These are phyloP conservation scores for Lordiphosa fenestrarum DNA, from an alignment of 2,888 invertebrate species.

Conservation along the genomic window DNA sequence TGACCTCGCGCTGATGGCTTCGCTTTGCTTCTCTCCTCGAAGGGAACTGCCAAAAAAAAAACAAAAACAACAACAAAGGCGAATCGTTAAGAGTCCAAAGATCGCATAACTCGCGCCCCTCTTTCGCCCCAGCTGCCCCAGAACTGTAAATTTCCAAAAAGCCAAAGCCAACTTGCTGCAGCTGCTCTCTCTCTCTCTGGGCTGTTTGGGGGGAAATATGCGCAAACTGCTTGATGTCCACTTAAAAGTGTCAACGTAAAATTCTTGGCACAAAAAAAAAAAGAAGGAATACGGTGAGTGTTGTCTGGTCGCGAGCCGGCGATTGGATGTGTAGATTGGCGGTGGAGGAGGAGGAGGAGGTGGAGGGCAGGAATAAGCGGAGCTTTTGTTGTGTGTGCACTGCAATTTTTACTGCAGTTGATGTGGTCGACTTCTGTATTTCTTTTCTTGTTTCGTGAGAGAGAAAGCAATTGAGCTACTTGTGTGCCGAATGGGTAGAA, in stretches of 20 bases:
- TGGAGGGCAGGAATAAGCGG: conserved; percentile 10
- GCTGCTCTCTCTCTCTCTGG: conserved; percentile 23
- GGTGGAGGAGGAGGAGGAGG: conserved; percentile 1
- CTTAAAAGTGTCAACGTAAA: conserved; percentile 78
- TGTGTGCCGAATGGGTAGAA: not conserved
- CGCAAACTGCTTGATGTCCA: conserved; percentile 76
- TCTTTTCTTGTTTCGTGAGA: not conserved
- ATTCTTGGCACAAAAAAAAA: conserved; percentile 56
- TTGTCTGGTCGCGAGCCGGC: conserved; percentile 53
- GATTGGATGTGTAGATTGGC: conserved; percentile 8
- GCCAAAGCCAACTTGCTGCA: conserved; percentile 41
- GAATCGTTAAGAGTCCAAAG: conserved; percentile 72
- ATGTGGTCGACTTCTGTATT: conserved; percentile 55
- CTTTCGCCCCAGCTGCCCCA: conserved; percentile 16
- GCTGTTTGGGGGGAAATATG: conserved; percentile 47
- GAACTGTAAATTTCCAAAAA: conserved; percentile 68
- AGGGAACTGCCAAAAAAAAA: conserved; percentile 34
- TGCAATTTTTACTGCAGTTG: conserved; percentile 21
- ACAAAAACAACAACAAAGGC: conserved; percentile 46
- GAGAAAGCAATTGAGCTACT: conserved; percentile 10
- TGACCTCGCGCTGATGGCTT: conserved; percentile 54
- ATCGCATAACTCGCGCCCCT: conserved; percentile 67
- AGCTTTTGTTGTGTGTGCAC: conserved; percentile 22
- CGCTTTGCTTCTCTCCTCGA: conserved; percentile 31
- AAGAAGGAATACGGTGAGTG: conserved; percentile 42